These are phyloP conservation scores for Kuschelorhynchus macadamiae DNA, from an alignment of 2,888 invertebrate species.

Conservation along the genomic window DNA sequence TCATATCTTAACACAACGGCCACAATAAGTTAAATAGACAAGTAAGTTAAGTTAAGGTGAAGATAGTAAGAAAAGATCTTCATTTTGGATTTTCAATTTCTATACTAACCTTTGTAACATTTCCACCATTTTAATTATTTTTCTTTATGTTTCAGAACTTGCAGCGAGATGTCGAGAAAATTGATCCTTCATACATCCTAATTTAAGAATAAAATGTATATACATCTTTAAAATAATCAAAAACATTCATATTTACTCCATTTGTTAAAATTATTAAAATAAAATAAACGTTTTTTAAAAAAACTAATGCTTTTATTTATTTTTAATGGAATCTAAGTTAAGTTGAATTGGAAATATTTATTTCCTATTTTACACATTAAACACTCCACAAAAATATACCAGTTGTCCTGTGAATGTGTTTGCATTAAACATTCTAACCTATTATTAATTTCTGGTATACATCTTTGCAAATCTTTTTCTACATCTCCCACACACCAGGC, in stretches of 20 bases:
- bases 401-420: conserved; percentile 67
- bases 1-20: too few species aligned
- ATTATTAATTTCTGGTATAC: conserved; percentile 71
- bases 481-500: conserved; percentile 84
- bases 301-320: too few species aligned
- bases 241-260: neutral
- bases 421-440: conserved; percentile 65
- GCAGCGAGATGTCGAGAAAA: neutral
- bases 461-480: conserved; percentile 68
- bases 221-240: neutral
- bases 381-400: conserved; percentile 70
- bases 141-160: conserved; percentile 11
- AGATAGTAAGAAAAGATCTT: too few species aligned
- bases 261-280: conserved; percentile 1
- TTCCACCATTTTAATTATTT: too few species aligned
- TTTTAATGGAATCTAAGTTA: too few species aligned
- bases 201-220: neutral
- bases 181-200: neutral
- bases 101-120: too few species aligned
- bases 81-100: too few species aligned
- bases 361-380: conserved; percentile 84
- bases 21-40: too few species aligned
- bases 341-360: conserved; percentile 67
- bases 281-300: too few species aligned
- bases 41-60: too few species aligned